Conservation (phyloP, 2,797 vertebrate genomes). For the Miichthys miiuy region DNA sequence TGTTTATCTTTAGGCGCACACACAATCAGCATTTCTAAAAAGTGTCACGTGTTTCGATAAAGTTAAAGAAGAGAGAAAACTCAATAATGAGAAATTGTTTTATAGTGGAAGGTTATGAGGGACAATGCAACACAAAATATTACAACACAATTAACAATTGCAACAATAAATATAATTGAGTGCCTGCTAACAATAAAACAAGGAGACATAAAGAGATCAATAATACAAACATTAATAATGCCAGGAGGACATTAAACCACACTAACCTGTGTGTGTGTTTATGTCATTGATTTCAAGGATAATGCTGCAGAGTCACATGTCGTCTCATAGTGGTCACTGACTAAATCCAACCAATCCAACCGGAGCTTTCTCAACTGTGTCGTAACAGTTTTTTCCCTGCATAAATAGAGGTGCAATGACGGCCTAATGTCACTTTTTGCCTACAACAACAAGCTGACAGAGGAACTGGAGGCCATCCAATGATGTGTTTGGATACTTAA, state of each 20-base stretch:
- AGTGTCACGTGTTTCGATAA: not conserved
- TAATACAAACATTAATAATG: conserved; percentile 10
- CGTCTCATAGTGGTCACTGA: conserved; percentile 19
- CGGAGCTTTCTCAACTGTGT: conserved; percentile 8
- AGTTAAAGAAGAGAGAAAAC: not conserved
- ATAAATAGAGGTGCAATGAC: not conserved
- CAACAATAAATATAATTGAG: not conserved
- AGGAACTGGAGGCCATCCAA: not conserved
- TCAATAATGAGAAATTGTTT: not conserved
- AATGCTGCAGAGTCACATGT: conserved; percentile 46
- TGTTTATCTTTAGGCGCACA: not conserved
- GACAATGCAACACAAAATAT: not conserved
- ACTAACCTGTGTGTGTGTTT: not conserved
- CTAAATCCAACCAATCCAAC: conserved; percentile 12
- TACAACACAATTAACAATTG: not conserved
- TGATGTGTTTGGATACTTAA: no score
- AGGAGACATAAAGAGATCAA: conserved; percentile 4
- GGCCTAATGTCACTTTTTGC: not conserved
- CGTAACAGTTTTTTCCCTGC: conserved; percentile 2
- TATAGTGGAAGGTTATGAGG: not conserved
- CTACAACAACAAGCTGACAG: not conserved
- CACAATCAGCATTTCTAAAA: not conserved
- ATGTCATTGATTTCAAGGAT: conserved; percentile 41
- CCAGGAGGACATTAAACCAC: not conserved
- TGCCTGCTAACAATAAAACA: not conserved